Base-by-base conservation (phyloP, 2,888 invertebrate genomes). In the Lithodes maja region DNA sequence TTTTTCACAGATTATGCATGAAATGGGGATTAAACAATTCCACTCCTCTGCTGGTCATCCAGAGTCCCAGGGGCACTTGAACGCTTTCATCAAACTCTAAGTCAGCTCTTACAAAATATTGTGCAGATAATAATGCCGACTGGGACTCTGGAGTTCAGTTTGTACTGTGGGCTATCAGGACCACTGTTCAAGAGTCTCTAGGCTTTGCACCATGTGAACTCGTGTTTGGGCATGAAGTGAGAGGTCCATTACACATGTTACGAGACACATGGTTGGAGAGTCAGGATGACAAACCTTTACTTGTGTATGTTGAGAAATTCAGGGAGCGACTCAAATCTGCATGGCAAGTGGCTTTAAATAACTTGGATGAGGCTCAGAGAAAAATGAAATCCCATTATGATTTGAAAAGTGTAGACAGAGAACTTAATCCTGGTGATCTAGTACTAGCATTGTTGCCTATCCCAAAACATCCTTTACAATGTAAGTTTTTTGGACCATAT, bases 401-500 rank as follows among this genome's bases (percentile, higher is more conserved):
- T n/a, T 12, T 3, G 49, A 78, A 9, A 78, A 82, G 2, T 49
- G 53, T 61, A 3, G n/a, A 49, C 1, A 3, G 68, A 61, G 49
- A 49, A 2, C 3, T 61, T 15, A 61, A 80, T 12, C 33, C n/a
- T 54, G 54, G 17, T 52, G 80, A 80, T 53, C 2, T 54, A 17
- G 80, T 80, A 7, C 3, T 80, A 54, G 80, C 80, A 2, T 80
- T 49, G 33, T 52, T 80, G 5, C 80, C n/a, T 52, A 52, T 80
- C 7, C 53, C 80, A 52, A n/a, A 52, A 74, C 12, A 53, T 15
- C 80, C 80, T 2, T 17, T 80, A 53, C 12, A 80, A 52, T n/a
- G 49, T 80, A 5, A 80, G 17, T 80, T 54, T 17, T 80, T 50
- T 80, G 80, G n/a, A 1, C 80, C 80, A 52, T 80, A 80, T 80